phyloP scores from a whole-genome alignment of 53 echinoderm and acorn worm species.

The Crossaster papposus region DNA sequence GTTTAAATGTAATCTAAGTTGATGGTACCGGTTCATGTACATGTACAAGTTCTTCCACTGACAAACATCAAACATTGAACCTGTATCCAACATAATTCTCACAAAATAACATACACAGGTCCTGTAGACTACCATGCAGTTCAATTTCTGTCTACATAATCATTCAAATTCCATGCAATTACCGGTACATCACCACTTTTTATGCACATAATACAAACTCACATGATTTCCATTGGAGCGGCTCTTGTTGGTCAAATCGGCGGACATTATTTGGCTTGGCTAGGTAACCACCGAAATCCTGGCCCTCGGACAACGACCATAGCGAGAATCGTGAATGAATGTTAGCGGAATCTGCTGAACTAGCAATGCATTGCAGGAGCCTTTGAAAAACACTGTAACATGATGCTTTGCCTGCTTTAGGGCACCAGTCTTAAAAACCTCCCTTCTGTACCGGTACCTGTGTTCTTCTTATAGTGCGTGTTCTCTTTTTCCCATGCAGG shows the following conservation, averaged over 20 bases:
- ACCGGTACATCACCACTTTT: not conserved
- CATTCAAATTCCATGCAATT: not conserved
- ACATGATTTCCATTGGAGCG: conserved; percentile 26
- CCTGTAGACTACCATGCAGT: not conserved
- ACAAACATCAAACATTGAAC: too few relatives aligned
- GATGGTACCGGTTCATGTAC: too few relatives aligned
- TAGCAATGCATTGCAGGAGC: not conserved
- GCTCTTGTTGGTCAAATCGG: conserved; percentile 7
- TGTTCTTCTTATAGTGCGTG: not conserved
- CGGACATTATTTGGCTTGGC: conserved; percentile 2
- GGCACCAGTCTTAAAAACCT: not conserved
- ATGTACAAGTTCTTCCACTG: too few relatives aligned
- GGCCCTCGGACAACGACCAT: not conserved
- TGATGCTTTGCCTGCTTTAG: not conserved
- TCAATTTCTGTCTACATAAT: too few relatives aligned
- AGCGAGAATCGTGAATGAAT: not conserved
- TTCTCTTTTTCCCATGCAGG: not conserved
- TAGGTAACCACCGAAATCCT: not conserved
- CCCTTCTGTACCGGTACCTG: not conserved
- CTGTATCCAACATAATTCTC: too few relatives aligned
- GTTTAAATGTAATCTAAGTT: too few relatives aligned
- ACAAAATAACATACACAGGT: not conserved
- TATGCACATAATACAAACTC: conserved; percentile 5
- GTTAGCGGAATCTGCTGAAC: not conserved
- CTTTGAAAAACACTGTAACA: not conserved